Percentiles rank a stretch among this genome's conserved stretches.
phyloP scores from a whole-genome alignment of 2,888 invertebrate genomes.

The Volucella inanis region DNA sequence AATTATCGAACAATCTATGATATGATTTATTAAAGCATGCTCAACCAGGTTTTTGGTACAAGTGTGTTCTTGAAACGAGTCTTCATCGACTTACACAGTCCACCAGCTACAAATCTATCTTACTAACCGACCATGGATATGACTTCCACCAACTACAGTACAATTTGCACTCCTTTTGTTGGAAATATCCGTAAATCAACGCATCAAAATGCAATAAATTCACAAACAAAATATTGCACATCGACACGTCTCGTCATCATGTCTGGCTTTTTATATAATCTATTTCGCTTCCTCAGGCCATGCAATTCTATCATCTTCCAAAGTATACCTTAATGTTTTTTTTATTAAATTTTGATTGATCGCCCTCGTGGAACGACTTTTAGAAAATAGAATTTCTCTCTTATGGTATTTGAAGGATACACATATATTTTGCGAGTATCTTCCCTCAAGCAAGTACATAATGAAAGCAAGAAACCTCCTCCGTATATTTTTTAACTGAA shows the following conservation, averaged over 20 bases:
- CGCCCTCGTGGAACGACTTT: conserved; percentile 32
- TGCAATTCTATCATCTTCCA: neutral
- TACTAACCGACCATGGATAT: too few relatives aligned
- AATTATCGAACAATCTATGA: too few relatives aligned
- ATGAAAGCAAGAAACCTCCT: conserved; percentile 18
- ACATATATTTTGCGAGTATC: neutral
- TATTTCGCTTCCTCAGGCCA: neutral
- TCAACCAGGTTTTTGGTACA: too few relatives aligned
- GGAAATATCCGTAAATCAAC: conserved; percentile 22
- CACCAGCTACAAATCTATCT: too few relatives aligned
- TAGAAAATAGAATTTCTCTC: conserved; percentile 49
- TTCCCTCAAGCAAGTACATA: conserved; percentile 38
- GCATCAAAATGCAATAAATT: conserved; percentile 10
- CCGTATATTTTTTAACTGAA: neutral
- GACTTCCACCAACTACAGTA: too few relatives aligned
- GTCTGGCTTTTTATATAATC: conserved; percentile 15
- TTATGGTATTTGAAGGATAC: conserved; percentile 53
- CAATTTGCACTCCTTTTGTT: too few relatives aligned
- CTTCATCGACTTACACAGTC: too few relatives aligned
- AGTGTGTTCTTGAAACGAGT: too few relatives aligned
- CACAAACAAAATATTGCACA: conserved; percentile 19
- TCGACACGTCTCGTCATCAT: conserved; percentile 18
- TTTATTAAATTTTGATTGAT: conserved; percentile 55
- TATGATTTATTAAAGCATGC: too few relatives aligned
- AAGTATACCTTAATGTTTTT: neutral